Evolutionary conservation across 2,113 vertebrate species (phyloP), one percentile per base, ranked within the genome.

Genomic region (Heteronetta atricapilla): DNA sequence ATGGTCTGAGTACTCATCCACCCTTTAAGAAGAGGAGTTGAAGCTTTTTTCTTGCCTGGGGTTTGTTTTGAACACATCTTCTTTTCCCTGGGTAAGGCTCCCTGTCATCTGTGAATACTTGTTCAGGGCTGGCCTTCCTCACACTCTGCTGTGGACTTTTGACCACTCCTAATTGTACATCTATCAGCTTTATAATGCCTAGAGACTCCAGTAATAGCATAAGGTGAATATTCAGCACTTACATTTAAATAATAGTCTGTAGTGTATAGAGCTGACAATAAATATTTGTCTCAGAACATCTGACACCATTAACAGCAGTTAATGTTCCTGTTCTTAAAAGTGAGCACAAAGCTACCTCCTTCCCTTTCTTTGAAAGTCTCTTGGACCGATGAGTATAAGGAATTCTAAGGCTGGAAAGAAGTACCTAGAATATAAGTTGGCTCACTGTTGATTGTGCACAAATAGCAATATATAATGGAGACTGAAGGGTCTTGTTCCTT

Each of bases 371-470:
- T 92, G 36, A 78, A 77, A 78, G 56, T 48, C 44, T 31, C 4
- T 34, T 81, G 20, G 66, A 53, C 13, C 70, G 28, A 48, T 1
- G 0, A n/a, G 12, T 76, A 20, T 46, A 28, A 86, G 20, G 34
- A 92, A 60, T 79, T 79, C 31, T 48, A 62, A 93, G 20, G 20
- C 29, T 60, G 40, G 42, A 91, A 62, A 81, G 28, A 40, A 42
- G 46, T 8, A 40, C 8, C 7, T 75, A 10, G 19, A 74, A 6
- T 12, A 21, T 5, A n/a, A 0, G 0, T 87, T 79, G 93, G 68
- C 25, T 88, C 17, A 12, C 14, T 55, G 26, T 14, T 75, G 42
- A 87, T 77, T 69, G 25, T 48, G 26, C 21, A 28, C 15, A 11
- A 10, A 70, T 31, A 63, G 26, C 26, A 83, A 63, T n/a, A 81